These are phyloP conservation scores for Crenuchus spilurus DNA, from an alignment of 2,797 vertebrate species.

Conservation along the genomic window DNA sequence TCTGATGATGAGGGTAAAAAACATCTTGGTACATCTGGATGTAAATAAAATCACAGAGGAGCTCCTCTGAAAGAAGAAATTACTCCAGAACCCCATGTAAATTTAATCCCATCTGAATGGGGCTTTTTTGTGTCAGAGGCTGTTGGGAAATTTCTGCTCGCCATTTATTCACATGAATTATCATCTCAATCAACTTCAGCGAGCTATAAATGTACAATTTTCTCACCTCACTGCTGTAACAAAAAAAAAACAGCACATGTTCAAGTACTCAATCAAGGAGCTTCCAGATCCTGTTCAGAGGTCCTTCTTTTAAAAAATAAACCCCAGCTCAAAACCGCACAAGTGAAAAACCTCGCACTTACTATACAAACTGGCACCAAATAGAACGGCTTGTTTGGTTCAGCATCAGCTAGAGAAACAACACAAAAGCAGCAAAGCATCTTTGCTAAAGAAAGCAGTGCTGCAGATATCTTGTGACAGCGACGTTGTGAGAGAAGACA, in stretches of 20 bases:
- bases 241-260: background rate
- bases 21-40: too few relatives aligned
- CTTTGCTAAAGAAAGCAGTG: slow-evolving; percentile 21
- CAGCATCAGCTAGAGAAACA: background rate
- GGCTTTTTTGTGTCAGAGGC: background rate
- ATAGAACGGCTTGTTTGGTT: background rate
- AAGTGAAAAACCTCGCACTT: background rate
- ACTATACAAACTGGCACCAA: slow-evolving; percentile 10
- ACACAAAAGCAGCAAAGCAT: background rate
- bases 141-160: slow-evolving; percentile 18
- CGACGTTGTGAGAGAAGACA: slow-evolving; percentile 6
- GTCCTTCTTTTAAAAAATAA: background rate
- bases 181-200: slow-evolving; percentile 15
- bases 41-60: too few relatives aligned
- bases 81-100: too few relatives aligned
- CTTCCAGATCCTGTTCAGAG: slow-evolving; percentile 19
- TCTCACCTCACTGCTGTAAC: background rate
- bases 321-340: background rate
- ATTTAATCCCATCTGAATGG: too few relatives aligned
- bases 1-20: too few relatives aligned
- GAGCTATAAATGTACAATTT: background rate
- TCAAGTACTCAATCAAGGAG: slow-evolving; percentile 13
- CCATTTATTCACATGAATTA: slow-evolving; percentile 9
- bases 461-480: background rate
- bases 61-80: too few relatives aligned